A percentile compares a stretch with the other conserved stretches of the same genome.
Conservation (phyloP, 2,888 invertebrate species). For the Lymantria monacha region DNA sequence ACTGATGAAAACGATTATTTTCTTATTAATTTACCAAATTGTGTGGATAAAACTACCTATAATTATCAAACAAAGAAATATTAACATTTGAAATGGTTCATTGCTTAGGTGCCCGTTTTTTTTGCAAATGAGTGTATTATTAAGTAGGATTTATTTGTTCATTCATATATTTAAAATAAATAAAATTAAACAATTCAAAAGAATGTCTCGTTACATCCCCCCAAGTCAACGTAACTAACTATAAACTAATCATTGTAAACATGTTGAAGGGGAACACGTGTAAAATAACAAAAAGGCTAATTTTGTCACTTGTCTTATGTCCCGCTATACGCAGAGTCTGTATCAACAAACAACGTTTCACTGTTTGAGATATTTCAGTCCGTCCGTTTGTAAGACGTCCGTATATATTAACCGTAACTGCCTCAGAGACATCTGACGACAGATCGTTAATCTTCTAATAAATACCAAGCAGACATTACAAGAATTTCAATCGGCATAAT, state of each 20-base stretch:
- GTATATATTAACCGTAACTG: constrained; percentile 50
- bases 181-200: neutral
- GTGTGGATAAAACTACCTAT: too few relatives aligned
- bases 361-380: constrained; percentile 63
- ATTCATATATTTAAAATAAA: too few relatives aligned
- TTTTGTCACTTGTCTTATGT: constrained; percentile 56
- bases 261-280: constrained; percentile 38
- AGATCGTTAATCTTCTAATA: constrained; percentile 76
- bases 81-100: too few relatives aligned
- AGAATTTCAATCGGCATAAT: constrained; percentile 32
- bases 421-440: constrained; percentile 74
- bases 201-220: constrained; percentile 19
- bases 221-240: neutral
- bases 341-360: constrained; percentile 62
- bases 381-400: constrained; percentile 42
- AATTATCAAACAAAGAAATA: too few relatives aligned
- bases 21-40: too few relatives aligned
- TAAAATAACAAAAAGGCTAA: constrained; percentile 47
- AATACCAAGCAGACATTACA: constrained; percentile 60
- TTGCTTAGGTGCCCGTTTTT: too few relatives aligned
- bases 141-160: too few relatives aligned
- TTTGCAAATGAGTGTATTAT: too few relatives aligned
- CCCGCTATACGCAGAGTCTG: constrained; percentile 47
- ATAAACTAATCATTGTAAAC: constrained; percentile 22
- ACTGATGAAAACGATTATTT: too few relatives aligned